Evolutionary conservation across 2,888 invertebrate genomes (phyloP).

Genomic region (Clusia tigrina): DNA sequence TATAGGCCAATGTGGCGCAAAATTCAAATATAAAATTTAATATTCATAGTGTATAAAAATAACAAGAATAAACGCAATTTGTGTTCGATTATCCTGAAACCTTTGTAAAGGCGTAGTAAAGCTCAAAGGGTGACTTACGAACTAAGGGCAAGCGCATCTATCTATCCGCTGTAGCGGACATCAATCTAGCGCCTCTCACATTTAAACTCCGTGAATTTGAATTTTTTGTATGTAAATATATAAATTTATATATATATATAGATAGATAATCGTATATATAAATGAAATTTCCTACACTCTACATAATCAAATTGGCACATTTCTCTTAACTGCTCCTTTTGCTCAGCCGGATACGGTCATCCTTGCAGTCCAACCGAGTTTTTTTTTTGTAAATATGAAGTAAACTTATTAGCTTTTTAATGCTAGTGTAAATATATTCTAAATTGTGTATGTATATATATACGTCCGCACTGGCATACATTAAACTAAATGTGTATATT

Average conservation of each 20-base stretch:
- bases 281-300: slow-evolving; percentile 27
- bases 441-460: slow-evolving; percentile 19
- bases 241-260: slow-evolving; percentile 22
- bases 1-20: not conserved
- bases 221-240: slow-evolving; percentile 7
- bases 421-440: slow-evolving; percentile 24
- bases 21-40: slow-evolving; percentile 20
- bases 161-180: not conserved
- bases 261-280: slow-evolving; percentile 19
- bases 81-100: slow-evolving; percentile 45
- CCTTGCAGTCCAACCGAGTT: not conserved
- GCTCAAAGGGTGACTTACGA: slow-evolving; percentile 54
- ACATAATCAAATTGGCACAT: slow-evolving; percentile 42
- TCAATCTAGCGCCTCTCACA: not conserved
- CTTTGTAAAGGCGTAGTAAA: slow-evolving; percentile 57
- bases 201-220: not conserved
- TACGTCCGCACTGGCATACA: slow-evolving; percentile 26
- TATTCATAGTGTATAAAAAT: not conserved
- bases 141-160: not conserved
- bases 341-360: slow-evolving; percentile 1
- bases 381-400: slow-evolving; percentile 13
- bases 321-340: slow-evolving; percentile 28
- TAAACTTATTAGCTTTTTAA: not conserved
- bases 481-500: slow-evolving; percentile 30
- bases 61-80: not conserved